Percentiles rank a stretch among this genome's conserved stretches.
Evolutionary conservation across 2,888 invertebrate genomes (phyloP).

Genomic region (Pachycephus smyrnensis): DNA sequence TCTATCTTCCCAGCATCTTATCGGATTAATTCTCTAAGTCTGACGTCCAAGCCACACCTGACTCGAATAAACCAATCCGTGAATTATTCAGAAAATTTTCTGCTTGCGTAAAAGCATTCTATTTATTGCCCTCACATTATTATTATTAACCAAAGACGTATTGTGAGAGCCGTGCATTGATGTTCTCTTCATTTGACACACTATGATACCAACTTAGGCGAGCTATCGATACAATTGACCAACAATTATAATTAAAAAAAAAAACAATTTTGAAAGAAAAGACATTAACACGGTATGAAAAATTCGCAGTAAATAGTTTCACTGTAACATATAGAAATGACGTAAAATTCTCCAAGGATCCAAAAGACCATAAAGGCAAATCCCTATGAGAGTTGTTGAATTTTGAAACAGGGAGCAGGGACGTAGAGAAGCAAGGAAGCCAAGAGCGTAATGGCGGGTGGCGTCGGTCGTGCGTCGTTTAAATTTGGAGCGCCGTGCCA

Average conservation of each 20-base stretch:
- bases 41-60: background rate
- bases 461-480: constrained; percentile 43
- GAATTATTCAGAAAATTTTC: background rate
- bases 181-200: background rate
- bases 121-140: background rate
- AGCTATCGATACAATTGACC: background rate
- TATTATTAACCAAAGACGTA: background rate
- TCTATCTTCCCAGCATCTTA: background rate
- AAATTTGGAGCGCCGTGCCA: constrained; percentile 52
- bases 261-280: background rate
- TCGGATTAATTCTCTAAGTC: background rate
- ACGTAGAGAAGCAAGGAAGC: constrained; percentile 11
- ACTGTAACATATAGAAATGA: too few relatives aligned
- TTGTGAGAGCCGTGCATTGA: background rate
- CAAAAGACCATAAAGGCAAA: background rate
- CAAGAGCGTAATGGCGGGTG: constrained; percentile 38
- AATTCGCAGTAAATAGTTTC: background rate
- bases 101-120: constrained; percentile 2
- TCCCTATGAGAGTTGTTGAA: background rate
- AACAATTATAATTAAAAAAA: background rate
- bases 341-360: background rate
- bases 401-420: background rate
- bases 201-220: background rate
- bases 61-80: background rate
- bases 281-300: background rate